Base-by-base conservation (phyloP, 2,888 invertebrate species). In the Nephrotoma guestfalica region DNA sequence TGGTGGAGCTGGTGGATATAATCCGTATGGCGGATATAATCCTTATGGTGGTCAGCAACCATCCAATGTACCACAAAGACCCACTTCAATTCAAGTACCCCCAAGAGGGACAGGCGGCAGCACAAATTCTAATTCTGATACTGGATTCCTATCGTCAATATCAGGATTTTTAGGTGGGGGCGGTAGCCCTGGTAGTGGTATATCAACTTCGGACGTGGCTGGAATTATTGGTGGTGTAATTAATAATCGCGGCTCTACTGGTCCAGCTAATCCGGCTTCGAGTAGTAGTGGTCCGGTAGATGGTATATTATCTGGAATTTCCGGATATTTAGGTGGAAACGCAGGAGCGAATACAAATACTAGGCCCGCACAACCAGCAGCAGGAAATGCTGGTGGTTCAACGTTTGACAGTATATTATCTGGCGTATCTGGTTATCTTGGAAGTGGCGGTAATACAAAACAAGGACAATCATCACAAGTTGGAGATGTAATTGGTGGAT, bases 171-270 rank as follows among this genome's bases (percentile, higher is more conserved):
- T 83, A 86, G 30, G 47, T 86, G 85, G 86, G 86, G 89, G 89
- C 71, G 90, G 88, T 86, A 89, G 91, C 86, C 90, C 91, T 88
- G 91, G 91, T 41, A 90, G 89, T 86, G 90, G 91, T 88, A 89
- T 91, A 85, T 90, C 90, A 40, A 86, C 88, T 40, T 87, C 87
- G 7, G 18, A 57, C 18, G 89, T 89, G 87, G 90, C 89, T 88
- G 89, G 89, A 87, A 88, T 90, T 4, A 89, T 90, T 13, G 84
- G 85, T 15, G 87, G 87, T 43, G 40, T 83, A 7, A 83, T 83
- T n/a, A 15, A 45, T 40, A 45, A 18, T 57, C 57, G 57, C 18
- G 57, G 57, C 6, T 85, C 85, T 18, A 40, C 15, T 4, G 13
- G 13, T 41, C 47, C 47, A 13, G 47, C 47, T 13, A 47, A 3